Evolutionary conservation across 1,140 invertebrate genomes (phyloP).

Genomic region (Bombus turneri): DNA sequence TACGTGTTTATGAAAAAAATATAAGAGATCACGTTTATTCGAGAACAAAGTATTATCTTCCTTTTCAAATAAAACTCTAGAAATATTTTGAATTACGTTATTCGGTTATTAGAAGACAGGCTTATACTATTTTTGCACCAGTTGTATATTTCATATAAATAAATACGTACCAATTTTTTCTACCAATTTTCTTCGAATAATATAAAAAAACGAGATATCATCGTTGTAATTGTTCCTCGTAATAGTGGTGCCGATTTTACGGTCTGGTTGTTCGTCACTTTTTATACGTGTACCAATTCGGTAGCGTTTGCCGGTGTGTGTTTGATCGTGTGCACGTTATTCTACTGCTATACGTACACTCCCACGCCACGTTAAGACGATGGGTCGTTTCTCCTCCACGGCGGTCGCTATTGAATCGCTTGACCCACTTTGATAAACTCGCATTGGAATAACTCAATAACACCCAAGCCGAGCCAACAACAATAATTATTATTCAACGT

Average conservation of each 20-base stretch:
- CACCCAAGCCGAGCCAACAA: conserved; percentile 72
- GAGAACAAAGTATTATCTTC: neutral
- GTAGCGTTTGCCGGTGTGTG: conserved; percentile 7
- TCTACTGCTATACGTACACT: conserved; percentile 54
- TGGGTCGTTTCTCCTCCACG: conserved; percentile 68
- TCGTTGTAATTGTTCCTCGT: neutral
- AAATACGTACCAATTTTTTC: too few relatives aligned
- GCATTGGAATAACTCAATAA: conserved; percentile 82
- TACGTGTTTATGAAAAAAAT: too few relatives aligned
- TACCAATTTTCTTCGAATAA: too few relatives aligned
- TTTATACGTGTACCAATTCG: conserved; percentile 21
- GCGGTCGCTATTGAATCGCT: conserved; percentile 81
- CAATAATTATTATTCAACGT: conserved; percentile 81
- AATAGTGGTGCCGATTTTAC: neutral
- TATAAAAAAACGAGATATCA: too few relatives aligned
- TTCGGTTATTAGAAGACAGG: neutral
- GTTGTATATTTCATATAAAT: too few relatives aligned
- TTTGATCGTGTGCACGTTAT: neutral
- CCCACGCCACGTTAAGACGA: conserved; percentile 71
- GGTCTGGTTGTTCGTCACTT: neutral
- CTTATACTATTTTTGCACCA: neutral
- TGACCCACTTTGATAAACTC: conserved; percentile 83
- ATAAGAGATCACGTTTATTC: neutral
- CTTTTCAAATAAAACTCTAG: neutral
- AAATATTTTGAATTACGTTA: neutral